These are phyloP conservation scores for Leptinotarsa juncta DNA, from an alignment of 2,888 invertebrate genomes.

Conservation along the genomic window DNA sequence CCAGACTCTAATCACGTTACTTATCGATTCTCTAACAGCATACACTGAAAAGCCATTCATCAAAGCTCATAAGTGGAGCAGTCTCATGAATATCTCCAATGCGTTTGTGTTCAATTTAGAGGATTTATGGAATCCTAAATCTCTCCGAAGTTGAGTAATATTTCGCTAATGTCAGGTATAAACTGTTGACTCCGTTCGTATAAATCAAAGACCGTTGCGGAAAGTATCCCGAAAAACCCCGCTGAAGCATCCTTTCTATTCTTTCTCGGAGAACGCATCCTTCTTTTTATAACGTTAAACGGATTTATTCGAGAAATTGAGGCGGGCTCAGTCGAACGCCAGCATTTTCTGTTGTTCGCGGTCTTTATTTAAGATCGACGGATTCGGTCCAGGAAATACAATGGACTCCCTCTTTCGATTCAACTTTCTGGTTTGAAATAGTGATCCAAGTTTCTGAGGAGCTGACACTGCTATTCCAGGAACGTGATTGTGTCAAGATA, in stretches of 20 bases:
- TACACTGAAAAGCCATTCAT: conserved; percentile 7
- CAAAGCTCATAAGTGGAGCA: conserved; percentile 16
- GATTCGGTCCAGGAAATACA: neutral
- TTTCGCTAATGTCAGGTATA: conserved; percentile 30
- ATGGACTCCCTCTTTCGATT: neutral
- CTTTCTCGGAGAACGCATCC: conserved; percentile 25
- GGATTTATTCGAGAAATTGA: conserved; percentile 41
- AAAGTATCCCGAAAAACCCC: conserved; percentile 23
- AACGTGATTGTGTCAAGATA: too few relatives aligned
- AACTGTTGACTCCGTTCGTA: conserved; percentile 25
- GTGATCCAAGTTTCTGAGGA: too few relatives aligned
- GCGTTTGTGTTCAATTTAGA: conserved; percentile 25
- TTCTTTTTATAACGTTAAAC: conserved; percentile 42
- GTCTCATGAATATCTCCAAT: conserved; percentile 27
- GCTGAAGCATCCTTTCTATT: conserved; percentile 16
- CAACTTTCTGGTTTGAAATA: too few relatives aligned
- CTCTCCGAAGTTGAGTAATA: conserved; percentile 31
- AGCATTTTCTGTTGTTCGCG: conserved; percentile 9
- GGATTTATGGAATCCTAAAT: conserved; percentile 31
- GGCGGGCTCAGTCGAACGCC: conserved; percentile 23
- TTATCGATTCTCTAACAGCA: conserved; percentile 6
- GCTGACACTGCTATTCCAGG: too few relatives aligned
- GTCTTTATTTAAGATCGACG: conserved; percentile 12
- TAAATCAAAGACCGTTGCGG: conserved; percentile 12
- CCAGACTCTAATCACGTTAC: neutral